Evolutionary conservation across 2,888 invertebrate species (phyloP).

Genomic region (Idaea biselata): DNA sequence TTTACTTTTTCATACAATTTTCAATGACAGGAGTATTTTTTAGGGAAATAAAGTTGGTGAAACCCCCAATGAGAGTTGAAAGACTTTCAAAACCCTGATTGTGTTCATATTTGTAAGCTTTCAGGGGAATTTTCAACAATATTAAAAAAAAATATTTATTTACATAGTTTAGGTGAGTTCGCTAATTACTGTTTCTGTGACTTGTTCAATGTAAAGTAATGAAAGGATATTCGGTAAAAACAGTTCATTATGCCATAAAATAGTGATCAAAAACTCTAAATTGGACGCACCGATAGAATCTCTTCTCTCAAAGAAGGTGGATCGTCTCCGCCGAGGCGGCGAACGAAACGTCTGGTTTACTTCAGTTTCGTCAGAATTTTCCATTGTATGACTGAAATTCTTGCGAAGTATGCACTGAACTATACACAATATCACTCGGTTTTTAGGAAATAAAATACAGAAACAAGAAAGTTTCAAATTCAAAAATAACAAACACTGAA

Average conservation of each 20-base stretch:
- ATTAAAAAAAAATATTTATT: not conserved
- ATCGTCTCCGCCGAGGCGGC: slow-evolving; percentile 65
- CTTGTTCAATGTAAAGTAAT: not conserved
- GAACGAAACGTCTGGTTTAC: slow-evolving; percentile 55
- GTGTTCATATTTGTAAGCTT: too few relatives aligned
- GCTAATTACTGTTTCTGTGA: not conserved
- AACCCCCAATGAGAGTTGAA: too few relatives aligned
- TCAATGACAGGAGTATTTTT: not conserved
- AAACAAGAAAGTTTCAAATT: slow-evolving; percentile 31
- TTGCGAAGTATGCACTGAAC: not conserved
- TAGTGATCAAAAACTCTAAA: not conserved
- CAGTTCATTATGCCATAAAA: not conserved
- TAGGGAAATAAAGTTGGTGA: too few relatives aligned
- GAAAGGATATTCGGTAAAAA: not conserved
- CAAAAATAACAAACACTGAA: slow-evolving; percentile 26
- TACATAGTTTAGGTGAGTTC: not conserved
- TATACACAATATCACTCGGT: slow-evolving; percentile 12
- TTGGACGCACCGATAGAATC: slow-evolving; percentile 57
- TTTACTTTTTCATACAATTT: not conserved
- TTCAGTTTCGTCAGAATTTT: slow-evolving; percentile 55
- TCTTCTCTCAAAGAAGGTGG: slow-evolving; percentile 69
- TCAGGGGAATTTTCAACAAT: not conserved
- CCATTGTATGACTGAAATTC: slow-evolving; percentile 42
- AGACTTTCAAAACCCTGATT: too few relatives aligned
- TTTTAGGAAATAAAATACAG: slow-evolving; percentile 17